These are phyloP conservation scores for Catharus minimus DNA, from an alignment of 2,113 vertebrate species.

Conservation along the genomic window DNA sequence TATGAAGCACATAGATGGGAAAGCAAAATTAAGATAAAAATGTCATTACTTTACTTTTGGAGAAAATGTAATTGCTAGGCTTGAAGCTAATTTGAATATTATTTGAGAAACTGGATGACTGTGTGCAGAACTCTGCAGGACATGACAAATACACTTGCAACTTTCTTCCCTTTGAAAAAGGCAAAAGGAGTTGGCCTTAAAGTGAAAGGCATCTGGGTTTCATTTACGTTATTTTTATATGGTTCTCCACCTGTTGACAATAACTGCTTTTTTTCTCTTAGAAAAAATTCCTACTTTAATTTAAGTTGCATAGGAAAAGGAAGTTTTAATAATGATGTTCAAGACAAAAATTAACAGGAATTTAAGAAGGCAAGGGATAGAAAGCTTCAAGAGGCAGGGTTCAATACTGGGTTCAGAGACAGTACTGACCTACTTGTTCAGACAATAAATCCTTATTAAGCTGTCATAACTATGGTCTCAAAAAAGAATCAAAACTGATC, in stretches of 20 bases:
- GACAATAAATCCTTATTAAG: neutral
- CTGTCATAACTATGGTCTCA: neutral
- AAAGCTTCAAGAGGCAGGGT: neutral
- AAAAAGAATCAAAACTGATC: neutral
- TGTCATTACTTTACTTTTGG: conserved; percentile 21
- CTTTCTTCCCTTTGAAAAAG: neutral
- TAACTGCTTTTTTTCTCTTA: neutral
- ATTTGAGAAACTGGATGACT: neutral
- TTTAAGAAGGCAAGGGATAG: neutral
- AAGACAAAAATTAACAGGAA: neutral
- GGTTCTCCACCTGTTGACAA: neutral
- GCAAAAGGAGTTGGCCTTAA: neutral
- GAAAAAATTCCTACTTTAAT: neutral
- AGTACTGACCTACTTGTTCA: neutral
- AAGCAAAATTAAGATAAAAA: conserved; percentile 55
- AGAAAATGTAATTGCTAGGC: conserved; percentile 27
- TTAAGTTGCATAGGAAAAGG: neutral
- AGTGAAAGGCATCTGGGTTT: neutral
- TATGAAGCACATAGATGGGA: conserved; percentile 15
- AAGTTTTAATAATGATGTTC: neutral
- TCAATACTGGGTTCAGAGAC: neutral
- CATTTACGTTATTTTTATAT: neutral
- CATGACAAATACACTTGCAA: neutral
- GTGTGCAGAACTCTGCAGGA: neutral
- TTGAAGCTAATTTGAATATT: conserved; percentile 49